A percentile compares a stretch with the other conserved stretches of the same genome.
Conservation (phyloP, 2,113 vertebrate genomes). For the Pteropus alecto region DNA sequence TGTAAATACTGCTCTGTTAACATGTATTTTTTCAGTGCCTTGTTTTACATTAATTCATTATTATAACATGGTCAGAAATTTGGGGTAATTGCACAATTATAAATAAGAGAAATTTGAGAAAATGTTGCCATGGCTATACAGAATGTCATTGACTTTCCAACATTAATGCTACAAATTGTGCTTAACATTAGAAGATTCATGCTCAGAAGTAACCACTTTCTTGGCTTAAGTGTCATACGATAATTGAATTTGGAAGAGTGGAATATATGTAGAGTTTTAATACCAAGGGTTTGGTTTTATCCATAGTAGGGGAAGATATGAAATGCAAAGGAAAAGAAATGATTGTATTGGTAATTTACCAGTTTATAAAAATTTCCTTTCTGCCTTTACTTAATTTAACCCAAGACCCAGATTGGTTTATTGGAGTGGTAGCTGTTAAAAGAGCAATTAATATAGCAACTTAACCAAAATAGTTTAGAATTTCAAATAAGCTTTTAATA, state of each 20-base stretch:
- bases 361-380: background rate
- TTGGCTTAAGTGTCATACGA: background rate
- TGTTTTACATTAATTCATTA: constrained; percentile 21
- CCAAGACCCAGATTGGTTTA: background rate
- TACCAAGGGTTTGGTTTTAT: background rate
- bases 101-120: constrained; percentile 2
- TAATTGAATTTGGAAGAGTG: background rate
- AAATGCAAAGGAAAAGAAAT: background rate
- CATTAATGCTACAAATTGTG: background rate
- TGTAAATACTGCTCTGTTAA: constrained; percentile 1
- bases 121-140: background rate
- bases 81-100: background rate
- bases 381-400: background rate
- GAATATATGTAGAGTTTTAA: background rate
- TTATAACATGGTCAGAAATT: background rate
- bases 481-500: constrained; percentile 3
- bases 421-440: background rate
- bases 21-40: background rate
- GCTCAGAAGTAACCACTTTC: background rate
- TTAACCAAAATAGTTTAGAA: background rate
- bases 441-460: background rate
- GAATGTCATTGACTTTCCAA: background rate
- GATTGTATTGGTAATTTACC: background rate
- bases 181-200: background rate
- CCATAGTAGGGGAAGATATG: background rate